These are phyloP conservation scores for Trachymyrmex cornetzi DNA, from an alignment of 1,140 invertebrate genomes.

Conservation along the genomic window DNA sequence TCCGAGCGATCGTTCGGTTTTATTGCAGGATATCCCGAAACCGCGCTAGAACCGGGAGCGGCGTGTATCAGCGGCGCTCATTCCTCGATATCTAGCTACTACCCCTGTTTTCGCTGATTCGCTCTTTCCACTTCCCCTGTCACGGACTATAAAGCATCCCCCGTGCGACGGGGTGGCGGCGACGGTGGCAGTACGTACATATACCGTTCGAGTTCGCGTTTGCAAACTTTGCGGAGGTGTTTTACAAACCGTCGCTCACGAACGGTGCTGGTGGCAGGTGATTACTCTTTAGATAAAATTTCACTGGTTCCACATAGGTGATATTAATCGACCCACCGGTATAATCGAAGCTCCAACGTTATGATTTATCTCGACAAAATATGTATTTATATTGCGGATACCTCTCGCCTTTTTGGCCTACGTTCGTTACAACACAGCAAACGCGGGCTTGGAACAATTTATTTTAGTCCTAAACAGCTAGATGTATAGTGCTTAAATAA, in stretches of 20 bases:
- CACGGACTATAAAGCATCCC: slow-evolving; percentile 45
- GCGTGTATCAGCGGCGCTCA: slow-evolving; percentile 65
- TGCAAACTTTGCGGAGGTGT: slow-evolving; percentile 57
- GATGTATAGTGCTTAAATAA: too few species aligned
- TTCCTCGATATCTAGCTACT: slow-evolving; percentile 68
- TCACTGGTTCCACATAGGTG: slow-evolving; percentile 41
- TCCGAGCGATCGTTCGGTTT: slow-evolving; percentile 74
- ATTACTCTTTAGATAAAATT: slow-evolving; percentile 64
- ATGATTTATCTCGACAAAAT: slow-evolving; percentile 47
- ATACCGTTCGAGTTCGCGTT: slow-evolving; percentile 51
- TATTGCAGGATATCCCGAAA: slow-evolving; percentile 78
- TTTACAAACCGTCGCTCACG: slow-evolving; percentile 58
- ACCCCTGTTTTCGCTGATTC: slow-evolving; percentile 31
- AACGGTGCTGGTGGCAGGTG: slow-evolving; percentile 13
- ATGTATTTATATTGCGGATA: neutral
- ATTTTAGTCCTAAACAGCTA: too few species aligned
- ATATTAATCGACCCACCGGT: slow-evolving; percentile 56
- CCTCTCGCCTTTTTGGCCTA: neutral
- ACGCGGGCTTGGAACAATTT: neutral
- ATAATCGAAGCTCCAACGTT: slow-evolving; percentile 42
- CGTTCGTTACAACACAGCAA: neutral
- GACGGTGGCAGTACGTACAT: neutral
- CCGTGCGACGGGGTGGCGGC: neutral
- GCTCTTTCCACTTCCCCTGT: slow-evolving; percentile 39
- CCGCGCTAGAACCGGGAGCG: slow-evolving; percentile 39